Evolutionary conservation across 2,113 vertebrate genomes (phyloP), one percentile per base, ranked within the genome.

Genomic region (Oceanodroma tethys): DNA sequence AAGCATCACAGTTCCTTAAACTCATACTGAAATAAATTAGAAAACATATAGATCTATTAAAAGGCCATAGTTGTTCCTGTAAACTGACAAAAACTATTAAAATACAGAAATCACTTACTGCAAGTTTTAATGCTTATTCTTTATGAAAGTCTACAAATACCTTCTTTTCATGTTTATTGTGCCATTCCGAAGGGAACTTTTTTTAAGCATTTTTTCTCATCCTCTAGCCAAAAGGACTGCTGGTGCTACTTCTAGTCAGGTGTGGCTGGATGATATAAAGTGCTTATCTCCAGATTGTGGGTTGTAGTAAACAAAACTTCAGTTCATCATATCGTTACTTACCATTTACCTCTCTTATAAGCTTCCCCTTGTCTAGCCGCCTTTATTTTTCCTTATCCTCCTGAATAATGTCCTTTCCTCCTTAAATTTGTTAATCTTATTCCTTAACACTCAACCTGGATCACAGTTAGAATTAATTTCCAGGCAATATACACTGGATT

Each of bases 281-380:
- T 38, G 16, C 2, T 32, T 86, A 27, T 7, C 1, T 4, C 18
- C 40, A 85, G 53, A n/a, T 9, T 6, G 1, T 7, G 4, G 2
- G 2, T 62, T 92, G 29, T 40, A 36, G 18, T n/a, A 92, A 75
- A 40, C 1, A 63, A 30, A 82, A 47, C 2, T 52, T 67, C 13
- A 71, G 23, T 43, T 78, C 16, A 29, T 75, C 2, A 1, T 73
- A 59, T 63, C 5, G 1, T 45, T 16, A 38, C 58, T 65, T 56
- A 38, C 15, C 3, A 29, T 59, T 88, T 68, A 23, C 60, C 14
- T 86, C 9, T 63, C 9, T 43, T 43, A 45, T 2, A 81, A 59
- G 8, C 0, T 84, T 88, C 65, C 7, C 10, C 10, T 56, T 21
- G 9, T 22, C 13, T 26, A 38, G 10, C 17, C 50, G 10, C 4